Percentiles rank a stretch among this genome's conserved stretches.
These are phyloP conservation scores for Cynopterus brachyotis DNA, from an alignment of 2,113 vertebrate genomes.

Conservation along the genomic window DNA sequence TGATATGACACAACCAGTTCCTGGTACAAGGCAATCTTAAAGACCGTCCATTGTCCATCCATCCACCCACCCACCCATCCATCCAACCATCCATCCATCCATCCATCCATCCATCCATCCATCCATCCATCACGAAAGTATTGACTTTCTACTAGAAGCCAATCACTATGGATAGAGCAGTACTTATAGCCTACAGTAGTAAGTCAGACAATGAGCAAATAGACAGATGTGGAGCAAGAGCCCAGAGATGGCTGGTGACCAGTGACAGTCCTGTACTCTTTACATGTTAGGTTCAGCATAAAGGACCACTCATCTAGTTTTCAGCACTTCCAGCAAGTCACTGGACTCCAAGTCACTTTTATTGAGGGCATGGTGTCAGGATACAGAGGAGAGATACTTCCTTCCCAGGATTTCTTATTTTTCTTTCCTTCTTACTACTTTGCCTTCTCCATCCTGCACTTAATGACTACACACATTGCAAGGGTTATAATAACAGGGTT, in stretches of 20 bases:
- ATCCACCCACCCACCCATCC: not conserved
- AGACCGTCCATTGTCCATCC: not conserved
- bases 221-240: not conserved
- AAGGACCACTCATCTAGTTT: not conserved
- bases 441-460: too few relatives aligned
- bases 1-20: not conserved
- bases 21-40: not conserved
- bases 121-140: not conserved
- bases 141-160: not conserved
- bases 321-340: not conserved
- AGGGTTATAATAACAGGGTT: not conserved
- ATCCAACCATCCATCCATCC: not conserved
- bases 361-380: not conserved
- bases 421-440: not conserved
- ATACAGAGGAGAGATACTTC: not conserved
- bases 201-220: not conserved
- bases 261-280: not conserved
- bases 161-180: not conserved
- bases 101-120: too few relatives aligned
- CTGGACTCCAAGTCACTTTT: not conserved
- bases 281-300: not conserved
- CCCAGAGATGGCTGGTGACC: not conserved
- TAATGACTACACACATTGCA: not conserved
- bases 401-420: not conserved
- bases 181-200: not conserved